Evolutionary conservation across 2,113 vertebrate species (phyloP), one percentile per base, ranked within the genome.

Genomic region (Tretioscincus oriximinensis): DNA sequence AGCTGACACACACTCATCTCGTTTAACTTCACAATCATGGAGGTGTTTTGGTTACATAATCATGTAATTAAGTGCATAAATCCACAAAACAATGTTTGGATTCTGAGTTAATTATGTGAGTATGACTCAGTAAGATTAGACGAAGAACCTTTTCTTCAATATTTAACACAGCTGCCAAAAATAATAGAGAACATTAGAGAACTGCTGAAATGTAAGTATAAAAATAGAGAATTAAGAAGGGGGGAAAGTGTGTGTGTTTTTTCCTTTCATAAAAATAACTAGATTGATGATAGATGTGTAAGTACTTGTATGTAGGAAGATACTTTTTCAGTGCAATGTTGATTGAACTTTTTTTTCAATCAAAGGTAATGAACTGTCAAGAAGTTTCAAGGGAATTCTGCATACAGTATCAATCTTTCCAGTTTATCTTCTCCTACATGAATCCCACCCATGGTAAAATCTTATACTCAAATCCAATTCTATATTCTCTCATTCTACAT

Each of bases 51-150:
- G 72, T 88, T 90, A 82, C 35, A 77, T 76, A 92, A 70, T 51
- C 4, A n/a, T 84, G 22, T 11, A 88, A 77, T 89, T 92, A 86
- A 81, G 41, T 75, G 9, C 24, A 82, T 58, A 82, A 87, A 90
- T 83, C 77, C 74, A 88, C 80, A 85, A 81, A 65, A 88, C 81
- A 88, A 85, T 89, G 0, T 87, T 86, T 89, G 88, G 68, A 91
- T 73, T 49, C 81, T 74, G 74, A 90, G 88, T 86, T 75, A 80
- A 91, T 88, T 88, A 85, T 64, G 68, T 84, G 51, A 88, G 86
- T 29, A 84, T 81, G 76, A 85, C 66, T 93, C 71, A 89, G 7
- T 82, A 80, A 89, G 73, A 81, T 78, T 83, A 84, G 73, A 88
- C 83, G 70, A 85, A 86, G 64, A 68, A 86, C 79, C 82, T 35